Percentiles rank a stretch among this genome's conserved stretches.
phyloP scores from a whole-genome alignment of 2,797 vertebrate genomes.

The Ceyx erithaca region DNA sequence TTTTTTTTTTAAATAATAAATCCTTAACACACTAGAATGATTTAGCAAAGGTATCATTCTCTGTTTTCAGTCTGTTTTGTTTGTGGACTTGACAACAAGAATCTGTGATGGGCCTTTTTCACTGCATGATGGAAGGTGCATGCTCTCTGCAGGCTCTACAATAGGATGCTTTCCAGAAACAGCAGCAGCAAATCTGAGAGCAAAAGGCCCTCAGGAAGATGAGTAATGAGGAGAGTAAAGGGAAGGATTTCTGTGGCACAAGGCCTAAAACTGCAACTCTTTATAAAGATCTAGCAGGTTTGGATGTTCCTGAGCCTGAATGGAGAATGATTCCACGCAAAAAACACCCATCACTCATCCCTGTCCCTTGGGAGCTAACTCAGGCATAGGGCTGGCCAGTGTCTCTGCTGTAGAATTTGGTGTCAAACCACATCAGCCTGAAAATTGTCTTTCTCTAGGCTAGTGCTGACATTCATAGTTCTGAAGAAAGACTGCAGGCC shows the following conservation, averaged over 20 bases:
- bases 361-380: neutral
- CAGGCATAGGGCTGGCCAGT: neutral
- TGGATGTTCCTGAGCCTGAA: neutral
- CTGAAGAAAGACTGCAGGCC: neutral
- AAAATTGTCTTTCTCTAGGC: slow-evolving; percentile 34
- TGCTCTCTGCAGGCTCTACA: neutral
- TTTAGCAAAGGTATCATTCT: neutral
- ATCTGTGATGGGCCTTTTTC: neutral
- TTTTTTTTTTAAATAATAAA: neutral
- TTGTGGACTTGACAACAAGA: neutral
- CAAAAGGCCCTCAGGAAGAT: slow-evolving; percentile 32
- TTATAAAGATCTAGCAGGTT: neutral
- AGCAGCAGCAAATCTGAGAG: slow-evolving; percentile 14
- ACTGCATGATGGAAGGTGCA: accelerated
- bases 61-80: slow-evolving; percentile 16
- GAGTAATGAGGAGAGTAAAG: slow-evolving; percentile 24
- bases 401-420: slow-evolving; percentile 1
- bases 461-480: slow-evolving; percentile 45
- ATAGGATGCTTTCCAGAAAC: slow-evolving; percentile 9
- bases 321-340: neutral
- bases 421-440: slow-evolving; percentile 59
- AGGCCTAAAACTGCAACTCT: neutral
- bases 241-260: neutral
- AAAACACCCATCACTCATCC: neutral
- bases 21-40: neutral